These are phyloP conservation scores for Lithosia quadra DNA, from an alignment of 2,888 invertebrate genomes.

Conservation along the genomic window DNA sequence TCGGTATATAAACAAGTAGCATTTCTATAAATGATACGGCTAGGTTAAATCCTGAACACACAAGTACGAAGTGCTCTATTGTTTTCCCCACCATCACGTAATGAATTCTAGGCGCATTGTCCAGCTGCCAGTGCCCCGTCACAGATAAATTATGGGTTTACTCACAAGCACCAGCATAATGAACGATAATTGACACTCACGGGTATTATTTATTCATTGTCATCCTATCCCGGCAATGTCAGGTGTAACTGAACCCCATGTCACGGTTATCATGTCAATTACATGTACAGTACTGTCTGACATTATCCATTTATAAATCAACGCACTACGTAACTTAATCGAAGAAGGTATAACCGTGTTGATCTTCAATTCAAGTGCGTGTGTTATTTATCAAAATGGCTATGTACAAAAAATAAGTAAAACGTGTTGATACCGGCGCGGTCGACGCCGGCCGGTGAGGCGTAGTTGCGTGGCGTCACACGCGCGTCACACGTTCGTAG, in stretches of 20 bases:
- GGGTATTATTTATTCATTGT: conserved; percentile 27
- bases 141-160: conserved; percentile 58
- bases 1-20: conserved; percentile 6
- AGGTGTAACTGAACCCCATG: conserved; percentile 15
- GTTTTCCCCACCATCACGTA: conserved; percentile 65
- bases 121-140: conserved; percentile 59
- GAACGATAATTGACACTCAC: conserved; percentile 39
- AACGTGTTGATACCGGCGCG: conserved; percentile 32
- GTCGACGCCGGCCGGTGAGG: conserved; percentile 23
- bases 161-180: conserved; percentile 42
- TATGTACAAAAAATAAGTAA: conserved; percentile 22
- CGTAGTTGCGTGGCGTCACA: conserved; percentile 48
- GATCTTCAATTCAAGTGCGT: background rate
- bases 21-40: conserved; percentile 24
- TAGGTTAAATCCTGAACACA: conserved; percentile 38
- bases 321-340: background rate
- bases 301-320: background rate
- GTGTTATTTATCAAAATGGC: conserved; percentile 8
- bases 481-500: conserved; percentile 49
- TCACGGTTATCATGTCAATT: conserved; percentile 27
- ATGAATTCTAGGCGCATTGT: conserved; percentile 74
- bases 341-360: conserved; percentile 2
- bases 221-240: conserved; percentile 20
- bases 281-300: background rate
- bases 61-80: conserved; percentile 62